A percentile compares a stretch with the other conserved stretches of the same genome.
phyloP scores from a whole-genome alignment of 2,113 vertebrate genomes.

The Cyanistes caeruleus region DNA sequence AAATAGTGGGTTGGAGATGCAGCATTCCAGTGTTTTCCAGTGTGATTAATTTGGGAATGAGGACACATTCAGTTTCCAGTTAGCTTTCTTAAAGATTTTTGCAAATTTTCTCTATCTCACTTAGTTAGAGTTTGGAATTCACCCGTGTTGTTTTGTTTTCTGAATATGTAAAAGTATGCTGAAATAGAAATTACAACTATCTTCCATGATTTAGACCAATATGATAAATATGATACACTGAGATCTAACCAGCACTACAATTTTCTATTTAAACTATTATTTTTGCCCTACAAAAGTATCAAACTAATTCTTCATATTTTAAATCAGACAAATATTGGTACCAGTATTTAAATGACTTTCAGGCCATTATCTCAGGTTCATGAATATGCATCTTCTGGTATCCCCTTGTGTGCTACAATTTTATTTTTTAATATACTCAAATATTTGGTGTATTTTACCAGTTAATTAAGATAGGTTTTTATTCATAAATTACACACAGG shows the following conservation, averaged over 20 bases:
- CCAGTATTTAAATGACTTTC: background rate
- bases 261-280: background rate
- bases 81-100: background rate
- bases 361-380: background rate
- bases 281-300: background rate
- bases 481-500: background rate
- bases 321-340: background rate
- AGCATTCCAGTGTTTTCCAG: background rate
- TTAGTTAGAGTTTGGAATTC: background rate
- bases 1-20: background rate
- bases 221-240: background rate
- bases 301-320: background rate
- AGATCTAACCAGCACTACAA: background rate
- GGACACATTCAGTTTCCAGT: background rate
- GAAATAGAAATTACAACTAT: background rate
- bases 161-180: background rate
- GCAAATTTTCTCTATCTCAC: background rate
- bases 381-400: background rate
- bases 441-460: background rate
- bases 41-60: background rate
- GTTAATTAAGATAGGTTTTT: background rate
- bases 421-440: background rate
- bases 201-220: background rate
- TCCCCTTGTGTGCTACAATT: accelerated
- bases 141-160: background rate